A percentile compares a stretch with the other conserved stretches of the same genome.
These are phyloP conservation scores for Chironomus tentans DNA, from an alignment of 2,888 invertebrate species.

Conservation along the genomic window DNA sequence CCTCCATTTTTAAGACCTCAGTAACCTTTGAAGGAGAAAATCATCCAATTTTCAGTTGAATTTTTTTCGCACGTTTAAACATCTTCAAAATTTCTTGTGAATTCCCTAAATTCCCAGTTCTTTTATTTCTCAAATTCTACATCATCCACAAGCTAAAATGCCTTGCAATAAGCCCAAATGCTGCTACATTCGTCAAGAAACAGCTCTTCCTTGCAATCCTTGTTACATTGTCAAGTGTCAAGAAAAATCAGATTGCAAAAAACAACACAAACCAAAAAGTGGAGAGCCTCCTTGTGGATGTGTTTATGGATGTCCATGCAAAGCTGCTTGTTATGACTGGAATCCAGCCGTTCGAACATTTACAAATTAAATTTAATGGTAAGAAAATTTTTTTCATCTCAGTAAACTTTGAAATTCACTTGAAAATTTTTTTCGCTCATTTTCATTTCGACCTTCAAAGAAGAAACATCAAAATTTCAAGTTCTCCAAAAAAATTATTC, in stretches of 20 bases:
- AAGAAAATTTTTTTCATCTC: background rate
- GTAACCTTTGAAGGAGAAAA: background rate
- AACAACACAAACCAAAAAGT: background rate
- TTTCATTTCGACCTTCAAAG: background rate
- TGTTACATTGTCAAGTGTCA: background rate
- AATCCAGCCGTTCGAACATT: conserved; percentile 7
- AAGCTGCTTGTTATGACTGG: conserved; percentile 25
- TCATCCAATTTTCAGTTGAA: background rate
- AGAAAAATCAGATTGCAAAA: background rate
- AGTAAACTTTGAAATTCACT: too few relatives aligned
- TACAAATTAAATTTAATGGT: background rate
- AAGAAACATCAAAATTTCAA: background rate
- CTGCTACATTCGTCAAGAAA: background rate
- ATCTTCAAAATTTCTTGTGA: background rate
- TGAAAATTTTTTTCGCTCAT: background rate
- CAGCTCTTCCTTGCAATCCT: background rate
- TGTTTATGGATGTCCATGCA: conserved; percentile 17
- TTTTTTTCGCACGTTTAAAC: too few relatives aligned
- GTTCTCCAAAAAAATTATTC: background rate
- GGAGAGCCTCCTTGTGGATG: conserved; percentile 21
- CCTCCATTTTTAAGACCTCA: background rate
- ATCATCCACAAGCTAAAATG: background rate
- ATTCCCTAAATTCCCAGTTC: too few relatives aligned
- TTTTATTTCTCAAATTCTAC: background rate
- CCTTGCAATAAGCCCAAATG: background rate